phyloP scores from a whole-genome alignment of 2,888 invertebrate species.

The Taphrorychus bicolor region DNA sequence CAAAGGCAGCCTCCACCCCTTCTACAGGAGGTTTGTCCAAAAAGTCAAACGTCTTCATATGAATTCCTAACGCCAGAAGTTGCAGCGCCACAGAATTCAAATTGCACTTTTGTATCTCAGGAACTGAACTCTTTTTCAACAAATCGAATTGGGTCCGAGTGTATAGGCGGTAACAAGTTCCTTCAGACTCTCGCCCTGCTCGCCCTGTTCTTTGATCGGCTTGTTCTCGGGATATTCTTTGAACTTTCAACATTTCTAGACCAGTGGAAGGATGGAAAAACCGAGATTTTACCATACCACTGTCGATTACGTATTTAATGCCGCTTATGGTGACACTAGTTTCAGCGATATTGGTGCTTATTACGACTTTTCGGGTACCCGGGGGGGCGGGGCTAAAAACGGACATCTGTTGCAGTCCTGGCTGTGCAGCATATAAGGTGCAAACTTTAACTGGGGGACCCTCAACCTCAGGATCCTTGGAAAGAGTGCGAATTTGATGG shows the following conservation, averaged over 20 bases:
- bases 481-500: slow-evolving; percentile 74
- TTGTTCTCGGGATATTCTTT: slow-evolving; percentile 88
- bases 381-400: slow-evolving; percentile 79
- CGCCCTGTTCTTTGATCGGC: slow-evolving; percentile 93
- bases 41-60: slow-evolving; percentile 85
- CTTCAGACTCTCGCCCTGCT: slow-evolving; percentile 87
- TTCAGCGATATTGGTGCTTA: slow-evolving; percentile 98
- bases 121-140: slow-evolving; percentile 75
- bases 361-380: slow-evolving; percentile 86
- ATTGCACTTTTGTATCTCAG: slow-evolving; percentile 85
- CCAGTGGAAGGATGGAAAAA: slow-evolving; percentile 83
- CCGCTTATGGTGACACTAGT: slow-evolving; percentile 96
- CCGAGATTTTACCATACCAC: slow-evolving; percentile 89
- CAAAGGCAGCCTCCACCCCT: slow-evolving; percentile 70
- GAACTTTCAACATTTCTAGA: slow-evolving; percentile 82
- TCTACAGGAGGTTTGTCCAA: slow-evolving; percentile 86
- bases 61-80: slow-evolving; percentile 83
- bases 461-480: slow-evolving; percentile 69
- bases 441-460: slow-evolving; percentile 77
- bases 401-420: slow-evolving; percentile 84
- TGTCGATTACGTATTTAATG: slow-evolving; percentile 89
- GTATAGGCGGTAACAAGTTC: slow-evolving; percentile 87
- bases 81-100: slow-evolving; percentile 76
- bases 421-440: slow-evolving; percentile 91
- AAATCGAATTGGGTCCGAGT: slow-evolving; percentile 77